Base-by-base conservation (phyloP, 2,113 vertebrate species). In the Cettia cetti region DNA sequence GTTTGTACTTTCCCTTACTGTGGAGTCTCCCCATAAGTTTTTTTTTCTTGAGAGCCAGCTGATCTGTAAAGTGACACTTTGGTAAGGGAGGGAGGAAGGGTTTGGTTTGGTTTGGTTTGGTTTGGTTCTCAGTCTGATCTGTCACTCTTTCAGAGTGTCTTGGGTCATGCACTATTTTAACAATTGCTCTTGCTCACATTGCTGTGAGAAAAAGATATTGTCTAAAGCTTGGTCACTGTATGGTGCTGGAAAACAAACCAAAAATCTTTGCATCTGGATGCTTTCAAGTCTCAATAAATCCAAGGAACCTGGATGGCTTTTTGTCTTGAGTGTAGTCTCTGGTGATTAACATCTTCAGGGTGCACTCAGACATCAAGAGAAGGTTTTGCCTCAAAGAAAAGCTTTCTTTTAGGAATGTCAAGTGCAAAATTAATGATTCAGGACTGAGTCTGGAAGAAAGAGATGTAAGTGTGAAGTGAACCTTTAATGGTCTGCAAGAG, bases 391-490 rank as follows among this genome's bases (percentile, higher is more conserved):
- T 93, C 26, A 50, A 91, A 89, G 76, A 88, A 92, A 71, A 40
- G 15, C 37, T 94, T 79, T 78, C 53, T 76, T 95, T 95, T 74
- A 86, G 47, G 94, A 95, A 82, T 2, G 3, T 28, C 65, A 93
- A 92, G 81, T 59, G 54, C 77, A 82, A 95, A 97, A 89, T 87
- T 80, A 95, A 92, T 89, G 92, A 54, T 81, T 85, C 47, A 50
- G 59, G 61, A 97, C 45, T 60, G 47, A 63, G 42, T 60, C 54
- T 95, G 74, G 23, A 95, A 91, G 52, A 92, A 89, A 93, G 86
- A 88, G 65, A 88, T 61, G 6, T 7, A 89, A 85, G 88, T 64
- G 81, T 95, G 91, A 93, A 91, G 65, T 31, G 72, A 96, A 93
- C 87, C 77, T 87, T 68, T 97, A 94, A 91, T 92, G 75, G 81